phyloP scores from a whole-genome alignment of 1,140 invertebrate species.

The Heliothis virescens region DNA sequence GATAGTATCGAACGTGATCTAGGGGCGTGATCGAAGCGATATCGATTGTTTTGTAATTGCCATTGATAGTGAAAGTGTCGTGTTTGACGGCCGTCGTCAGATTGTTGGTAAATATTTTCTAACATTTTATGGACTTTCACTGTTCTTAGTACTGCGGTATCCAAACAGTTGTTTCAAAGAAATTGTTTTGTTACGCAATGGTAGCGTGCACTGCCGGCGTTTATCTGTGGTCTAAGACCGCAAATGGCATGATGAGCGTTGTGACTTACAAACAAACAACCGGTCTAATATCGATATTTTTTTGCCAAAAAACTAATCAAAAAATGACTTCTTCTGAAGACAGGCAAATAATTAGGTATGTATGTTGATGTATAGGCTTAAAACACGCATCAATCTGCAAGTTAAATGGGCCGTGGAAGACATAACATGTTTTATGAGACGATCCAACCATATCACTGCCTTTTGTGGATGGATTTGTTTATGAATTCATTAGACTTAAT shows the following conservation, averaged over 20 bases:
- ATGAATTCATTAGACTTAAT: background rate
- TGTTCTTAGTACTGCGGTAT: constrained; percentile 29
- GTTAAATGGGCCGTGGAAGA: constrained; percentile 28
- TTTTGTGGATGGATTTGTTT: background rate
- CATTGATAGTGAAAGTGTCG: constrained; percentile 67
- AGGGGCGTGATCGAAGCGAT: constrained; percentile 28
- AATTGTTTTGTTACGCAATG: constrained; percentile 35
- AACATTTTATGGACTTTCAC: constrained; percentile 57
- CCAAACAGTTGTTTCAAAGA: constrained; percentile 19
- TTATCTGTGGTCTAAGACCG: constrained; percentile 21
- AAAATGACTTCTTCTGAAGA: background rate
- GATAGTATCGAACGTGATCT: constrained; percentile 47
- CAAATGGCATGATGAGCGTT: background rate
- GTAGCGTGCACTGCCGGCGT: constrained; percentile 8
- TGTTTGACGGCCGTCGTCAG: constrained; percentile 48
- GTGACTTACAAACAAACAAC: background rate
- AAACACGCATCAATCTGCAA: constrained; percentile 22
- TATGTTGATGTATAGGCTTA: background rate
- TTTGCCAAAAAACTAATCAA: background rate
- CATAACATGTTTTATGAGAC: constrained; percentile 5
- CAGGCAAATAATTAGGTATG: background rate
- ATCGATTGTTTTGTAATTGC: constrained; percentile 61
- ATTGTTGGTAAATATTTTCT: constrained; percentile 60
- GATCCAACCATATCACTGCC: constrained; percentile 22
- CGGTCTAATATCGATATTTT: constrained; percentile 1